Evolutionary conservation across 1,140 invertebrate genomes (phyloP), one percentile per base, ranked within the genome.

Genomic region (Atta colombica): DNA sequence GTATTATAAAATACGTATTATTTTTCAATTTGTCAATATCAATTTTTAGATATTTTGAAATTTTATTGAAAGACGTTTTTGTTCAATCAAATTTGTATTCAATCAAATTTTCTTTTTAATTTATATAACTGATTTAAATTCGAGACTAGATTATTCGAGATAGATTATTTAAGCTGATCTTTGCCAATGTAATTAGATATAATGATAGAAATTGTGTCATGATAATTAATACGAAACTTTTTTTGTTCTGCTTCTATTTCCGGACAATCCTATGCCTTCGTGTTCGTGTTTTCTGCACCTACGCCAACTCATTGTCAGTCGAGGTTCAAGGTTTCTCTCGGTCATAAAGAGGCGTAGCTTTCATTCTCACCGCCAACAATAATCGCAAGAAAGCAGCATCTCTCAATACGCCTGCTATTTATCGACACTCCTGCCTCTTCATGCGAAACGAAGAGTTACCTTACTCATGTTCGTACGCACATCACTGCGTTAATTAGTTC

Each of bases 401-500:
- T 12, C 12, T 66, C 31, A 28, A 14, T 21, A n/a, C 45, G 12
- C 49, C 61, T n/a, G 16, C 45, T 61, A 61, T 80, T 82, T 77
- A 82, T 90, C 88, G 77, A 77, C 68, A 78, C 21, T 65, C 53
- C 45, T 61, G 49, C 53, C 8, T 18, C 45, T 25, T 80, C 69
- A 77, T 60, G 35, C 69, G 14, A 58, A 45, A 55, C 12, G 14
- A 75, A 66, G 49, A 31, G 16, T 31, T 21, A 16, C 16, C 10
- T 5, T 16, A n/a, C 25, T 16, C 10, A 31, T 18, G 21, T 53
- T 28, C 49, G 63, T 81, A 86, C 25, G 31, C 61, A 14, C 28
- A 45, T 60, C 21, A 60, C n/a, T 25, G 58, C 74, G 63, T 39
- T 88, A 92, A 93, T 93, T 93, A 92, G 77, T 55, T 61, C 45